These are phyloP conservation scores for Drosophila ezoana DNA, from an alignment of 2,888 invertebrate genomes.

Conservation along the genomic window DNA sequence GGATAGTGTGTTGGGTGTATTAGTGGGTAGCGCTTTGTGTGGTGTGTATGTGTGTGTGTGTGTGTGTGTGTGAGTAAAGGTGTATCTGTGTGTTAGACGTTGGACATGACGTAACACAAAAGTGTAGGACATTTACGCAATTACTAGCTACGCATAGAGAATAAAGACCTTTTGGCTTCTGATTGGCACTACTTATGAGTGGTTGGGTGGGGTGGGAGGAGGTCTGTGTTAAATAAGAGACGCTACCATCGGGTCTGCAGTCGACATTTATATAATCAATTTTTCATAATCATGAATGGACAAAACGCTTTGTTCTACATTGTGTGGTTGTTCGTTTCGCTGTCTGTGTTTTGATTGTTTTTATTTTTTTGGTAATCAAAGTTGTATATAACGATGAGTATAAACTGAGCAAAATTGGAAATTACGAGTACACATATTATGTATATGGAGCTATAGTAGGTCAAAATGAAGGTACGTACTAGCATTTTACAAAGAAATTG, in stretches of 20 bases:
- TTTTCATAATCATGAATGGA: slow-evolving; percentile 28
- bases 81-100: slow-evolving; percentile 48
- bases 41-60: slow-evolving; percentile 24
- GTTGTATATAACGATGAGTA: slow-evolving; percentile 30
- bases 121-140: slow-evolving; percentile 72
- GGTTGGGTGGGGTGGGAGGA: slow-evolving; percentile 32
- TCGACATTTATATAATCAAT: slow-evolving; percentile 74
- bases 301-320: slow-evolving; percentile 44
- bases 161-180: slow-evolving; percentile 18
- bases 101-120: slow-evolving; percentile 74
- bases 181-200: slow-evolving; percentile 33
- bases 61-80: slow-evolving; percentile 23
- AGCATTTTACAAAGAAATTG: slow-evolving; percentile 64
- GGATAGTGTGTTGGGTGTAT: slow-evolving; percentile 25
- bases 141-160: slow-evolving; percentile 37
- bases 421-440: slow-evolving; percentile 38
- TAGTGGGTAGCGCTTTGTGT: slow-evolving; percentile 13
- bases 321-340: slow-evolving; percentile 34
- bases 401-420: slow-evolving; percentile 36
- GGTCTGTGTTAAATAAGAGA: slow-evolving; percentile 67
- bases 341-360: slow-evolving; percentile 42
- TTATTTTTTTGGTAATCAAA: slow-evolving; percentile 17
- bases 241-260: slow-evolving; percentile 85
- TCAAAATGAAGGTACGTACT: slow-evolving; percentile 55
- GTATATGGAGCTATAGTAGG: slow-evolving; percentile 36